Percentiles rank a stretch among this genome's conserved stretches.
These are phyloP conservation scores for Xiphias gladius DNA, from an alignment of 2,113 vertebrate genomes.

Conservation along the genomic window DNA sequence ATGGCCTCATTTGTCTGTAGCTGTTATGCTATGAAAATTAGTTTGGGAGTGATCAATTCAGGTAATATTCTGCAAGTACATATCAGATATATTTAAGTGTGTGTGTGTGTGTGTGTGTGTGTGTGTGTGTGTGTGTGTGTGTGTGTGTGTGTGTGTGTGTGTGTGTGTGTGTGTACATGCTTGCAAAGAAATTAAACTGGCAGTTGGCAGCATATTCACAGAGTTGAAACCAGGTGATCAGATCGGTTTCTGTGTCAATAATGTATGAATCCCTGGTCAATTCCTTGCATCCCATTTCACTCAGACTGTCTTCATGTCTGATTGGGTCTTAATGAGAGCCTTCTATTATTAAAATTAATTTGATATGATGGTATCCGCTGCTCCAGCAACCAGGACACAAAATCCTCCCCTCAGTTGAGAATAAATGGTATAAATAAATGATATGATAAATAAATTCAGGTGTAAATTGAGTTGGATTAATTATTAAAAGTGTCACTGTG, in stretches of 20 bases:
- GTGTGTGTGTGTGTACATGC: conserved; percentile 1
- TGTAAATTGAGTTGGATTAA: conserved; percentile 83
- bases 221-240: conserved; percentile 71
- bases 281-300: conserved; percentile 73
- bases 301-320: conserved; percentile 80
- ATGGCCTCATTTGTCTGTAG: conserved; percentile 48
- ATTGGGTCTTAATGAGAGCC: conserved; percentile 86
- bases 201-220: conserved; percentile 44
- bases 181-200: conserved; percentile 48
- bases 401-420: conserved; percentile 55
- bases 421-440: conserved; percentile 79
- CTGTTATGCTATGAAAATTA: conserved; percentile 43
- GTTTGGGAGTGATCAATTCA: conserved; percentile 62
- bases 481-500: conserved; percentile 78
- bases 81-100: conserved; percentile 41
- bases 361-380: conserved; percentile 73
- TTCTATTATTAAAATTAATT: conserved; percentile 88
- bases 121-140: neutral
- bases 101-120: conserved; percentile 7
- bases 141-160: neutral
- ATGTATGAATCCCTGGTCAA: conserved; percentile 81
- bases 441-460: conserved; percentile 83
- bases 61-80: conserved; percentile 40
- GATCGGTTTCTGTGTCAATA: conserved; percentile 82
- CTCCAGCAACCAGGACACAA: conserved; percentile 55